phyloP scores from a whole-genome alignment of 1,140 invertebrate genomes.

The Atopsyche davidsoni region DNA sequence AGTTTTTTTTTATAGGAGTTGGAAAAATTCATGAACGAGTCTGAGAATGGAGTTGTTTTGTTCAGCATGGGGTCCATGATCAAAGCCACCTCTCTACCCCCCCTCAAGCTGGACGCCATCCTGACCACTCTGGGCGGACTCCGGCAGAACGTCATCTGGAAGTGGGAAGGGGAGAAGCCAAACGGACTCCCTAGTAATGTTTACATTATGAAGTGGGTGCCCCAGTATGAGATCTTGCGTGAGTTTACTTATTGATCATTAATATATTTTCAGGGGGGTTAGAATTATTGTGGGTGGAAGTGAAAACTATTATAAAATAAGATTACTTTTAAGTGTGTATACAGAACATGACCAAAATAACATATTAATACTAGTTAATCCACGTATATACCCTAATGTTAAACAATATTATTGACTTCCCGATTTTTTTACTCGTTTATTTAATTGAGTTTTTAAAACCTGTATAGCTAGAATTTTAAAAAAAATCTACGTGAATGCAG shows the following conservation, averaged over 20 bases:
- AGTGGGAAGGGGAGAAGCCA: slow-evolving; percentile 51
- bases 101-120: slow-evolving; percentile 44
- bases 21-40: slow-evolving; percentile 57
- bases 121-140: slow-evolving; percentile 47
- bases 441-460: too few relatives aligned
- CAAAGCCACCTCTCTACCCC: slow-evolving; percentile 42
- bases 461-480: too few relatives aligned
- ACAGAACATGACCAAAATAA: too few relatives aligned
- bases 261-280: not conserved
- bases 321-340: too few relatives aligned
- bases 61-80: slow-evolving; percentile 62
- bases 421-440: too few relatives aligned
- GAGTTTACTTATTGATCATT: slow-evolving; percentile 29
- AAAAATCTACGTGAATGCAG: too few relatives aligned
- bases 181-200: slow-evolving; percentile 46
- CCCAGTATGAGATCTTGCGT: slow-evolving; percentile 56
- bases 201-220: slow-evolving; percentile 54
- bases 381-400: too few relatives aligned
- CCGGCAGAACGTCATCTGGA: slow-evolving; percentile 59
- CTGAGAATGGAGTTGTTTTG: slow-evolving; percentile 56
- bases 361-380: too few relatives aligned
- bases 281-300: too few relatives aligned
- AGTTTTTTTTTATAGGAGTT: slow-evolving; percentile 51
- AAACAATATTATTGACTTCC: too few relatives aligned
- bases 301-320: too few relatives aligned